A percentile compares a stretch with the other conserved stretches of the same genome.
Evolutionary conservation across 1,140 invertebrate genomes (phyloP).

Genomic region (Epicauta chinensis): DNA sequence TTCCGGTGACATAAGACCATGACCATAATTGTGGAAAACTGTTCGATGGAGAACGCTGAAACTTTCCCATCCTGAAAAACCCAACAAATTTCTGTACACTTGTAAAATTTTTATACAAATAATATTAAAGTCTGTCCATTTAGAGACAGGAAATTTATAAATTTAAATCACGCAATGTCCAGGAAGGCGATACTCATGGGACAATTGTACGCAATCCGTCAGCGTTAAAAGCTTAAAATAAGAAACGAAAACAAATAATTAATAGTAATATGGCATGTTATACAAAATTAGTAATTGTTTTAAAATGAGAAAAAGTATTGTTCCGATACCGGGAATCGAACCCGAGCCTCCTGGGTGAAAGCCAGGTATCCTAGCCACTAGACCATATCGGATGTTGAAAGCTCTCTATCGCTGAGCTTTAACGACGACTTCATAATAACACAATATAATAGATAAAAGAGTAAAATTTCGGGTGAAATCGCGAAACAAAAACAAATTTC

Average conservation of each 20-base stretch:
- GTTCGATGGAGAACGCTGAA: background rate
- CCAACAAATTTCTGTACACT: background rate
- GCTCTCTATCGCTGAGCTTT: no score
- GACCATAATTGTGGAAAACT: no score
- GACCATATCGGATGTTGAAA: constrained; percentile 28
- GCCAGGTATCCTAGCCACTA: constrained; percentile 36
- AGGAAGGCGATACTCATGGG: no score
- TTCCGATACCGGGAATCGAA: constrained; percentile 37
- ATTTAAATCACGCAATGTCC: constrained; percentile 6
- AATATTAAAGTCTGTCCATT: no score
- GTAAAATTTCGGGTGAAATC: no score
- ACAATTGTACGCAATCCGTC: constrained; percentile 2
- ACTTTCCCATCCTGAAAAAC: background rate
- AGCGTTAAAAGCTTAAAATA: background rate
- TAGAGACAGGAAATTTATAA: constrained; percentile 5
- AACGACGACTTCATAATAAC: no score
- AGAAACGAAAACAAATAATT: no score
- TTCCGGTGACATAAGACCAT: background rate
- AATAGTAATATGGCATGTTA: no score
- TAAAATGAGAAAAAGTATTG: constrained; percentile 12
- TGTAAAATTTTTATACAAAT: background rate
- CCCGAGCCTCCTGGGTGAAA: constrained; percentile 37
- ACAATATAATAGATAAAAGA: constrained; percentile 1
- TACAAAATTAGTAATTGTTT: background rate
- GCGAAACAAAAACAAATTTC: constrained; percentile 4